Evolutionary conservation across 1,140 invertebrate species (phyloP).

Genomic region (Cotesia typhae): DNA sequence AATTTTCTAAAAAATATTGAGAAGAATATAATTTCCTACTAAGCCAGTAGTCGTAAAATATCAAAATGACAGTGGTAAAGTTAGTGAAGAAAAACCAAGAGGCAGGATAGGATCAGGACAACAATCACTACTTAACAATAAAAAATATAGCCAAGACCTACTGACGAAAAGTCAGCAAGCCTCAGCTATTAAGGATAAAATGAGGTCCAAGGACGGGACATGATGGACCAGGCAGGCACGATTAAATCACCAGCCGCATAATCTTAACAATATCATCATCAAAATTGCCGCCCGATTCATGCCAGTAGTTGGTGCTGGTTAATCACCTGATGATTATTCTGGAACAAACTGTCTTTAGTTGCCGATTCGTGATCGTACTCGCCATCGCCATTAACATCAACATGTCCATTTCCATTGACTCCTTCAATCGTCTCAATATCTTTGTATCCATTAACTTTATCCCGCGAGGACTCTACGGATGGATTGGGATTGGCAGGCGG

Average conservation of each 20-base stretch:
- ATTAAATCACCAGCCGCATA: slow-evolving; percentile 12
- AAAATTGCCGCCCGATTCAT: slow-evolving; percentile 45
- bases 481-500: slow-evolving; percentile 48
- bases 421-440: slow-evolving; percentile 15
- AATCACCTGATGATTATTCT: slow-evolving; percentile 61
- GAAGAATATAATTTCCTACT: background rate
- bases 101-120: slow-evolving; percentile 44
- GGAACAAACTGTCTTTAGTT: slow-evolving; percentile 42
- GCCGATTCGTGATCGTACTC: slow-evolving; percentile 39
- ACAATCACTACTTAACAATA: no score
- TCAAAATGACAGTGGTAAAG: slow-evolving; percentile 25
- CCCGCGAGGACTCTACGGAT: slow-evolving; percentile 46
- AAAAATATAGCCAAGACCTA: no score
- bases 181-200: background rate
- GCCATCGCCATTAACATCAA: background rate
- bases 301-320: slow-evolving; percentile 56
- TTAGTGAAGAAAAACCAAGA: slow-evolving; percentile 46
- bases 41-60: background rate
- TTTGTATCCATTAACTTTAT: slow-evolving; percentile 2
- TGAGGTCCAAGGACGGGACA: background rate
- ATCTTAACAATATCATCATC: background rate
- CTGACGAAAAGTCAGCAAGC: slow-evolving; percentile 5
- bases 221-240: no score
- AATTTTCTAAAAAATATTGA: no score
- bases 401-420: background rate